Base-by-base conservation (phyloP, 2,113 vertebrate genomes). In the Copsychus sechellarum region DNA sequence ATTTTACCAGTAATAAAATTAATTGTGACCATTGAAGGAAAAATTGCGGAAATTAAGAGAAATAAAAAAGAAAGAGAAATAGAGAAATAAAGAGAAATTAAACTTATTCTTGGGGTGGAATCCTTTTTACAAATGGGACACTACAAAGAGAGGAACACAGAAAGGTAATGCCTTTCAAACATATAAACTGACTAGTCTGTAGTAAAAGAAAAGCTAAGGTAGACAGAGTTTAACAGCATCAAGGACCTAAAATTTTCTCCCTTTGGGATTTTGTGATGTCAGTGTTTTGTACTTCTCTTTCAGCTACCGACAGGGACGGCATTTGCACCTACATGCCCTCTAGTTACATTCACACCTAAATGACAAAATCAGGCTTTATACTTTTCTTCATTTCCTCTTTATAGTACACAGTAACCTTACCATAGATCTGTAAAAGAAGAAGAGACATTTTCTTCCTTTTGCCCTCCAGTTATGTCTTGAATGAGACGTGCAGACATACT, bases 281-380 rank as follows among this genome's bases (percentile, higher is more conserved):
- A 83, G 21, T 76, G 58, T 62, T 90, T 74, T 64, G 58, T 66
- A 48, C 38, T 78, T 69, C 11, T 86, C 45, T 90, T 87, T 91
- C 70, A 74, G 69, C 31, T 94, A 66, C 64, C 0, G 1, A 64
- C 77, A 88, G 36, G 48, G 66, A 94, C 93, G 51, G 40, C 40
- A 88, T 86, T 93, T 97, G 88, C n/a, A 92, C 34, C 43, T 82
- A 74, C 43, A 71, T 82, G 78, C 31, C 78, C 60, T 94, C 72
- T 81, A 89, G 95, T 80, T 72, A 95, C 69, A 70, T 58, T 94
- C 79, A 93, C 79, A 95, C 57, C 74, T 66, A 82, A 96, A 95
- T 81, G 81, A 95, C 62, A 88, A 87, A 94, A 78, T 72, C 64
- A 88, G 54, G 78, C 51, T 92, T 78, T 31, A 47, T 87, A 58